Percentiles rank a stretch among this genome's conserved stretches.
Conservation (phyloP, 2,888 invertebrate genomes). For the Stramonita haemastoma region DNA sequence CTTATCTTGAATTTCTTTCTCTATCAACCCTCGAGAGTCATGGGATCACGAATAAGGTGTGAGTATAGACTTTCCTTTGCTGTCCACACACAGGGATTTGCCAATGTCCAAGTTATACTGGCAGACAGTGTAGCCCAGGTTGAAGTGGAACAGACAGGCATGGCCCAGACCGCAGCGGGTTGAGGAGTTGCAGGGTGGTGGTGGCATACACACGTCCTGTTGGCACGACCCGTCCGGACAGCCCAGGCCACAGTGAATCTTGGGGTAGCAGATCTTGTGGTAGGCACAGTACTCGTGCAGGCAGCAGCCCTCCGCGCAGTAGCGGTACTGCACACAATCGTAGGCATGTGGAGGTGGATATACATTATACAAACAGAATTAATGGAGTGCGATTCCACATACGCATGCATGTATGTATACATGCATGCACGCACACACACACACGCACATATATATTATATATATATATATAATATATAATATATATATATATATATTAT, state of each 20-base stretch:
- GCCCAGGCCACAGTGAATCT: conserved; percentile 64
- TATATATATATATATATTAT: no score
- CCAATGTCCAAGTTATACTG: conserved; percentile 73
- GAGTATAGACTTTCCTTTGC: conserved; percentile 56
- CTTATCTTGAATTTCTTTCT: no score
- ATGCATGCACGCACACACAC: no score
- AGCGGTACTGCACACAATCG: conserved; percentile 60
- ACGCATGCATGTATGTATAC: no score
- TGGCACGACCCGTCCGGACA: conserved; percentile 71
- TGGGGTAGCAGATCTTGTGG: conserved; percentile 71
- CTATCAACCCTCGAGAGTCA: no score
- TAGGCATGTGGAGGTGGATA: no score
- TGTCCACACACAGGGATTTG: conserved; percentile 66
- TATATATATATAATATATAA: no score
- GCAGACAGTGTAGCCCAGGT: conserved; percentile 66
- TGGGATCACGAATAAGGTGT: conserved; percentile 15
- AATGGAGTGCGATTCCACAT: no score
- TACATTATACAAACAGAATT: no score
- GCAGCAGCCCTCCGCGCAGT: conserved; percentile 72
- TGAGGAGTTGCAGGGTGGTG: conserved; percentile 57
- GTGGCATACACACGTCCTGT: conserved; percentile 68
- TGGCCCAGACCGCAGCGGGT: conserved; percentile 61
- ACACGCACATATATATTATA: no score
- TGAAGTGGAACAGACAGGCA: conserved; percentile 63
- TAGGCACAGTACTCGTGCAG: conserved; percentile 72